Conservation (phyloP, 2,888 invertebrate genomes). For the Meganola albula region DNA sequence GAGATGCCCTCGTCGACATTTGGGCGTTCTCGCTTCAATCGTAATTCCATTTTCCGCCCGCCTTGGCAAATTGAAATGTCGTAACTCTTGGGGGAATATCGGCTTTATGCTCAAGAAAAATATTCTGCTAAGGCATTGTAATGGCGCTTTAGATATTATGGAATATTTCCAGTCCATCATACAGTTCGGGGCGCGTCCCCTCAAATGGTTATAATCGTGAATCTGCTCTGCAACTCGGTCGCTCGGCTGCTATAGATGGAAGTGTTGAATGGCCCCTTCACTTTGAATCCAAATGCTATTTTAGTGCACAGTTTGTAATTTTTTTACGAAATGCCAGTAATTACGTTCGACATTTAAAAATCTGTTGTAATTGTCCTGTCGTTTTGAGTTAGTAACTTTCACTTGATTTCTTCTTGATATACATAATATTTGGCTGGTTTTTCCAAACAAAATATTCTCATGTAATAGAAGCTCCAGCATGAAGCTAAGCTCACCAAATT, state of each 20-base stretch:
- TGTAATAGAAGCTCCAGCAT: too few relatives aligned
- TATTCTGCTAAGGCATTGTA: conserved; percentile 74
- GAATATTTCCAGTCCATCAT: conserved; percentile 74
- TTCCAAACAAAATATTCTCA: too few relatives aligned
- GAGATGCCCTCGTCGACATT: conserved; percentile 50
- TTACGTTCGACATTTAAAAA: too few relatives aligned
- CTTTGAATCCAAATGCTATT: conserved; percentile 39
- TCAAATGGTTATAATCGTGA: conserved; percentile 60
- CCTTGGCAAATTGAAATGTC: conserved; percentile 80
- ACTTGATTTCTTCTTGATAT: too few relatives aligned
- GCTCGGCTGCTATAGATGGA: conserved; percentile 34
- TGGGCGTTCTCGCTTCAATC: conserved; percentile 72
- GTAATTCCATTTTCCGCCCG: conserved; percentile 79
- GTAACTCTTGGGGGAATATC: conserved; percentile 79
- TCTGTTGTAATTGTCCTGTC: too few relatives aligned
- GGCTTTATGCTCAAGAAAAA: conserved; percentile 77
- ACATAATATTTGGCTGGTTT: too few relatives aligned
- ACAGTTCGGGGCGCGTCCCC: conserved; percentile 57
- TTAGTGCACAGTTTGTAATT: conserved; percentile 26
- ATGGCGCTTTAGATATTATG: conserved; percentile 69
- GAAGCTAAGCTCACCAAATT: too few relatives aligned
- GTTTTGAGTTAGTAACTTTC: too few relatives aligned
- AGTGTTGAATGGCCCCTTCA: conserved; percentile 39
- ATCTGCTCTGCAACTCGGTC: conserved; percentile 56
- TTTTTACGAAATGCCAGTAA: conserved; percentile 29